Evolutionary conservation across 2,888 invertebrate genomes (phyloP).

Genomic region (Alitta virens): DNA sequence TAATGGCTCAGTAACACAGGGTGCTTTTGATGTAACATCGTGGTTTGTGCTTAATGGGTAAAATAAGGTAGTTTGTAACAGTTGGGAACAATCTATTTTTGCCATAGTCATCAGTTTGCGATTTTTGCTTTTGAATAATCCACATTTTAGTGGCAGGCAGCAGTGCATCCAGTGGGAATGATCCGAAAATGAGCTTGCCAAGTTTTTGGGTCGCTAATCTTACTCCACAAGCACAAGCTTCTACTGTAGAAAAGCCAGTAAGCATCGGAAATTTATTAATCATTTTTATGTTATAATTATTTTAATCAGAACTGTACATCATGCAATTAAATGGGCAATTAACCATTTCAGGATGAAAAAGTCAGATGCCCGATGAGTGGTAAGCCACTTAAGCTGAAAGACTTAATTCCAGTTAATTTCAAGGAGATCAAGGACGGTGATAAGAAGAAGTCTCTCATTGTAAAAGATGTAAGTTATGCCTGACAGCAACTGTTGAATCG

Average conservation of each 20-base stretch:
- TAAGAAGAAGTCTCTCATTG: conserved; percentile 80
- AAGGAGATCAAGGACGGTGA: conserved; percentile 85
- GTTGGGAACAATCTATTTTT: too few relatives aligned
- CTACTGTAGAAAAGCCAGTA: conserved; percentile 75
- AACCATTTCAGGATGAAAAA: conserved; percentile 63
- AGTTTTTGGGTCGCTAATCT: conserved; percentile 97
- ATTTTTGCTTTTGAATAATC: too few relatives aligned
- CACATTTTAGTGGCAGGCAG: conserved; percentile 4
- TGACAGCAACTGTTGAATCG: too few relatives aligned
- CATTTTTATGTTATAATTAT: background rate
- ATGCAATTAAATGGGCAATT: background rate
- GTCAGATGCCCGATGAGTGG: conserved; percentile 83
- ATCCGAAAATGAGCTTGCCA: conserved; percentile 78
- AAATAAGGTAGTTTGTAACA: too few relatives aligned
- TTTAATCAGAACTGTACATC: too few relatives aligned
- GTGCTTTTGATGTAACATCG: too few relatives aligned
- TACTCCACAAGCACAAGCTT: conserved; percentile 78
- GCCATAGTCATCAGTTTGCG: too few relatives aligned
- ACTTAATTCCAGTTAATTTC: conserved; percentile 89
- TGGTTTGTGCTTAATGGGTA: too few relatives aligned
- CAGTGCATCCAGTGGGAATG: conserved; percentile 54
- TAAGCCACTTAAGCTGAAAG: conserved; percentile 83
- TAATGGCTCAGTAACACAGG: too few relatives aligned
- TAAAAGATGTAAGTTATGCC: conserved; percentile 71
- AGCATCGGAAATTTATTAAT: conserved; percentile 34